These are phyloP conservation scores for Hypsibius dujardini DNA, from an alignment of 1,140 invertebrate genomes.

Conservation along the genomic window DNA sequence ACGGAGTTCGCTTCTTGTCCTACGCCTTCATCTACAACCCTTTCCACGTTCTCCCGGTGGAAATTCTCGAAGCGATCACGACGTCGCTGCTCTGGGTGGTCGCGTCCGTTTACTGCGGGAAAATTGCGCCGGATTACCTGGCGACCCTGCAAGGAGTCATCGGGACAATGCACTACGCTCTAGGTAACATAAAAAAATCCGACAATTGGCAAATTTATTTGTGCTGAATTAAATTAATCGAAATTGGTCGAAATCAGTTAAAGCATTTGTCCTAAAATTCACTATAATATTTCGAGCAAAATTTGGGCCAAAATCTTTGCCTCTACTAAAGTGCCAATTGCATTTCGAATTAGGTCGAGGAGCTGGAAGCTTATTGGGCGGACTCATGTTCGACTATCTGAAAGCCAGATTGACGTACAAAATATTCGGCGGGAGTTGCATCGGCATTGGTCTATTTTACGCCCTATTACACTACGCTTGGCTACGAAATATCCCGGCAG, in stretches of 20 bases:
- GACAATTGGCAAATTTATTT: not conserved
- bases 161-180: conserved; percentile 55
- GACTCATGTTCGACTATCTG: conserved; percentile 50
- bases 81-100: conserved; percentile 61
- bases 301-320: not conserved
- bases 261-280: too few relatives aligned
- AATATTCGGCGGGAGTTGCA: conserved; percentile 45
- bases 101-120: conserved; percentile 58
- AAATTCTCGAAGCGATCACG: conserved; percentile 59
- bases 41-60: conserved; percentile 59
- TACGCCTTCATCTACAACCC: conserved; percentile 63
- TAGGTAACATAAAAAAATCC: conserved; percentile 40
- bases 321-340: too few relatives aligned
- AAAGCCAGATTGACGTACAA: conserved; percentile 52
- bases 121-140: conserved; percentile 53
- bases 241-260: too few relatives aligned
- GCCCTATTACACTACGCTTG: conserved; percentile 39
- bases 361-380: conserved; percentile 53
- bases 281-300: not conserved
- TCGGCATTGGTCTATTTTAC: conserved; percentile 48
- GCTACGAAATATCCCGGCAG: conserved; percentile 29
- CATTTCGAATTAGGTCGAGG: conserved; percentile 44
- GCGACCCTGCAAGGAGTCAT: conserved; percentile 62
- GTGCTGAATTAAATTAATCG: not conserved
- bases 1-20: conserved; percentile 54